These are phyloP conservation scores for Ctenochaetus hawaiiensis DNA, from an alignment of 2,797 vertebrate genomes.

Conservation along the genomic window DNA sequence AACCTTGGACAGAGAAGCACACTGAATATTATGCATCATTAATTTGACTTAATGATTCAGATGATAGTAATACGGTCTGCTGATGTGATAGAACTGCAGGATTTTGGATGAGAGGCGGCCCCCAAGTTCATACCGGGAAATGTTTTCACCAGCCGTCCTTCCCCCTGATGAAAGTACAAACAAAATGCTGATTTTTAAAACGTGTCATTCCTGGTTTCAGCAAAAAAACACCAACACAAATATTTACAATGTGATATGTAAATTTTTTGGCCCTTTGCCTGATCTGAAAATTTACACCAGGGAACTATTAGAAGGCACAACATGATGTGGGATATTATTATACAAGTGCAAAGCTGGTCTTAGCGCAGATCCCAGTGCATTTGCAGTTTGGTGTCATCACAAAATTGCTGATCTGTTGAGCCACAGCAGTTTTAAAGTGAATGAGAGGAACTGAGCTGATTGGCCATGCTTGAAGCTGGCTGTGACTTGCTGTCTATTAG, in stretches of 20 bases:
- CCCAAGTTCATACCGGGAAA: conserved; percentile 42
- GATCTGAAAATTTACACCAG: not conserved
- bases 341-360: too few relatives aligned
- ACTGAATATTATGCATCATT: conserved; percentile 77
- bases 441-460: too few relatives aligned
- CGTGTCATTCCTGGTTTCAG: conserved; percentile 10
- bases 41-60: conserved; percentile 81
- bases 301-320: too few relatives aligned
- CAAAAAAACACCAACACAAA: not conserved
- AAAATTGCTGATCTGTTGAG: too few relatives aligned
- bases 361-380: too few relatives aligned
- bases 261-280: too few relatives aligned
- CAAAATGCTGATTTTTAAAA: conserved; percentile 16
- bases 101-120: conserved; percentile 48
- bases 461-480: too few relatives aligned
- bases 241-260: too few relatives aligned
- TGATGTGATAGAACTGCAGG: conserved; percentile 62
- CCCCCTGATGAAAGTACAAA: conserved; percentile 20
- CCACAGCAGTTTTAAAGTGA: too few relatives aligned
- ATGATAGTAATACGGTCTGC: conserved; percentile 67
- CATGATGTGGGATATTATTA: too few relatives aligned
- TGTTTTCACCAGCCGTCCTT: conserved; percentile 25
- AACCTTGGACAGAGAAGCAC: conserved; percentile 70
- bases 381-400: too few relatives aligned
- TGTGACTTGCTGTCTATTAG: too few relatives aligned